Base-by-base conservation (phyloP, 2,113 vertebrate genomes). In the Cheilinus undulatus region DNA sequence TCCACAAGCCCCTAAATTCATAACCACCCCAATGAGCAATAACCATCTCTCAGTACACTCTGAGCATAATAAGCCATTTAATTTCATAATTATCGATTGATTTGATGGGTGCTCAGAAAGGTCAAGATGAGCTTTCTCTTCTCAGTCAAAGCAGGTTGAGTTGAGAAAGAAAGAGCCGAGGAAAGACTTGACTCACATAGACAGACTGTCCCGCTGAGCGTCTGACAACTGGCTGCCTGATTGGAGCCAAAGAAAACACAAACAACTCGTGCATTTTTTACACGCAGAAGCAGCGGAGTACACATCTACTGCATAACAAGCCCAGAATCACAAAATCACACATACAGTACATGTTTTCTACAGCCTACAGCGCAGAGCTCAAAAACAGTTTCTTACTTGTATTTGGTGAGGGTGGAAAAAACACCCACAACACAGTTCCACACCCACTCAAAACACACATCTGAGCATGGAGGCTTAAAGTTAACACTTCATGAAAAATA, bases 11-110 rank as follows among this genome's bases (percentile, higher is more conserved):
- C 79, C 40, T 49, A 71, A 87, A 82, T 89, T 86, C 78, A 87
- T 86, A 77, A 86, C 81, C 46, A 36, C 78, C 78, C 54, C 67
- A 30, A 69, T 73, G 82, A 82, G 83, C 78, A 85, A 85, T 88
- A 92, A 89, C 83, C 78, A 74, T 82, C 65, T 53, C 58, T 88
- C 84, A 82, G 69, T 80, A 76, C 73, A 56, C 69, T 57, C 46
- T 8, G 48, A 30, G 73, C 1, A 48, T 72, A 78, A 80, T 89
- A 88, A 89, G 76, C 84, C 83, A 56, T 84, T 90, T 86, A 45
- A 86, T 88, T 81, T 80, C 59, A 73, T 85, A 86, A 90, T 88
- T 79, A 91, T 91, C 56, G 80, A 88, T 89, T 42, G 57, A 19
- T 46, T 67, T 79, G 71, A 74, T 60, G 65, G 76, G 78, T 51